A percentile compares a stretch with the other conserved stretches of the same genome.
Evolutionary conservation across 2,888 invertebrate genomes (phyloP).

Genomic region (Amphipyra berbera): DNA sequence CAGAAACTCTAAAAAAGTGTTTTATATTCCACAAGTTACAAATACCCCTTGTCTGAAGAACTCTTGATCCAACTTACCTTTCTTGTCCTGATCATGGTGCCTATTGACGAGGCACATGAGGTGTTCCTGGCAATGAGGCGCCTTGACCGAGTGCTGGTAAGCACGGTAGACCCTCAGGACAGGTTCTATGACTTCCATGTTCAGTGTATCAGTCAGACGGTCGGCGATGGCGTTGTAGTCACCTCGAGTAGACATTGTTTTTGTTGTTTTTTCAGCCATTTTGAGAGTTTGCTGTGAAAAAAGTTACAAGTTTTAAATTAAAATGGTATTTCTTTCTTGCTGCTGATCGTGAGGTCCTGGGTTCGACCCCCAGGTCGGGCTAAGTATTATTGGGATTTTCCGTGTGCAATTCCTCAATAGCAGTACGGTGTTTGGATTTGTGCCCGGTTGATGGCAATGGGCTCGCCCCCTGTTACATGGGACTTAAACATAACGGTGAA

Average conservation of each 20-base stretch:
- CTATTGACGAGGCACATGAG: constrained; percentile 94
- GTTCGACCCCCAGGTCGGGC: too few species aligned
- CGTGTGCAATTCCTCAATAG: too few species aligned
- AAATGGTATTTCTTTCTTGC: too few species aligned
- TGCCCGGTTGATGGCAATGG: too few species aligned
- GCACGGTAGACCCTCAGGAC: constrained; percentile 95
- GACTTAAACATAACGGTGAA: too few species aligned
- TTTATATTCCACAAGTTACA: background rate
- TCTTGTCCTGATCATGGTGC: constrained; percentile 88
- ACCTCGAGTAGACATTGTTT: constrained; percentile 90
- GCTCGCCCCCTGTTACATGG: too few species aligned
- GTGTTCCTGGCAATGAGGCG: constrained; percentile 94
- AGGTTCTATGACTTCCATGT: constrained; percentile 95
- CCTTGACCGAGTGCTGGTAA: constrained; percentile 92
- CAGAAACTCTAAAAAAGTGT: too few species aligned
- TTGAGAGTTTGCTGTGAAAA: constrained; percentile 91
- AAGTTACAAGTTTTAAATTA: constrained; percentile 40
- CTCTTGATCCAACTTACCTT: constrained; percentile 66
- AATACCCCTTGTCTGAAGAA: background rate
- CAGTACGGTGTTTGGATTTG: too few species aligned
- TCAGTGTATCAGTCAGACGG: constrained; percentile 94
- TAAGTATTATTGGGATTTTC: too few species aligned
- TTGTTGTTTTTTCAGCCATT: constrained; percentile 92
- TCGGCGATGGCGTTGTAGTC: constrained; percentile 93
- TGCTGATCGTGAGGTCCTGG: too few species aligned